Base-by-base conservation (phyloP, 1,140 invertebrate species). In the Lordiphosa stackelbergi region DNA sequence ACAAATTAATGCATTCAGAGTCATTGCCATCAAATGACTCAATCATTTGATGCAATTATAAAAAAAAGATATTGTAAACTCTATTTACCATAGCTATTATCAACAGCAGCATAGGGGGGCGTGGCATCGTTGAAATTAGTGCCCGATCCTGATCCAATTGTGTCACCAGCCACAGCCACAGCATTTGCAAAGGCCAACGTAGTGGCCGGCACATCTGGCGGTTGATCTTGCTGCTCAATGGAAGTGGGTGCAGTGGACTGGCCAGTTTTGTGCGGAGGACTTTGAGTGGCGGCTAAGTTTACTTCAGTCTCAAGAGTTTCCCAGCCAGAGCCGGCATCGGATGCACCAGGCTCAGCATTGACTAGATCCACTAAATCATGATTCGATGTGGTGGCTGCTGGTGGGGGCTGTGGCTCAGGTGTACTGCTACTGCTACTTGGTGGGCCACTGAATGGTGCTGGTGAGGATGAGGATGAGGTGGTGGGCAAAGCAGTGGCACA, bases 71-170 rank as follows among this genome's bases (percentile, higher is more conserved):
- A 24, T 24, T 5, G 22, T 6, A 24, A 24, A 6, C 5, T 24
- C 22, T 81, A 85, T 68, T 86, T 86, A 86, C 85, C 85, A 75
- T 86, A 86, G 66, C 63, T 85, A n/a, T 85, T 63, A 46, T 86
- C 85, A 53, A 86, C 85, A 9, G 85, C 85, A 5, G 79, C 85
- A 61, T 86, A 86, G 2, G 85, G 85, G 31, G 85, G 85, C 42
- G 85, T 85, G 51, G 79, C 79, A 62, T 86, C 79, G 53, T 58
- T 60, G 9, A 48, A 53, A 16, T 31, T 31, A 36, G 13, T 45
- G 31, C 35, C 41, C 60, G 34, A 61, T 45, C 31, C 55, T 13
- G 52, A 42, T 47, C 55, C 66, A 54, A 57, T 60, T 40, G 59
- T 77, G 45, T 84, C 74, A 0, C 78, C 78, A 19, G 66, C 64